These are phyloP conservation scores for Tiphia femorata DNA, from an alignment of 2,888 invertebrate genomes.

Conservation along the genomic window DNA sequence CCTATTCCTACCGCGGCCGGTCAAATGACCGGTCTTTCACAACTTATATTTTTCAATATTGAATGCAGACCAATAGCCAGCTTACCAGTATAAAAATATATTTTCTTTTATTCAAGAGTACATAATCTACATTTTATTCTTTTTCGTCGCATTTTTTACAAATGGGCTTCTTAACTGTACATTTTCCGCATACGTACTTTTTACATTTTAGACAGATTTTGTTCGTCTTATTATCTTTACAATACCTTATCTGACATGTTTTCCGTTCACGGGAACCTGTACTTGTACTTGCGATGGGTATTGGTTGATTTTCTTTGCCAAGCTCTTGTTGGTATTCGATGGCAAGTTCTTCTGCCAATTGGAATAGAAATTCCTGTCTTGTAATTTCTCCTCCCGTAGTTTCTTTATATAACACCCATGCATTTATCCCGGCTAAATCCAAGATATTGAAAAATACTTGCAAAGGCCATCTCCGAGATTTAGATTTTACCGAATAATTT, in stretches of 20 bases:
- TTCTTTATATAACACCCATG: conserved; percentile 6
- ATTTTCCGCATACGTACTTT: not conserved
- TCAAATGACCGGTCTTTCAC: conserved; percentile 10
- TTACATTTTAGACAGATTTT: not conserved
- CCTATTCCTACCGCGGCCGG: conserved; percentile 8
- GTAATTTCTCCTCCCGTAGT: conserved; percentile 17
- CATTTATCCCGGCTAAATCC: conserved; percentile 42
- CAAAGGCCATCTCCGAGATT: conserved; percentile 20
- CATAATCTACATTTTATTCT: conserved; percentile 14
- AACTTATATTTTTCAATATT: conserved; percentile 9
- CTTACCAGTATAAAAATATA: conserved; percentile 12
- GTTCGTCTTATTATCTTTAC: not conserved
- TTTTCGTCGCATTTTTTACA: too few species aligned
- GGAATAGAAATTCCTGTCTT: conserved; percentile 19
- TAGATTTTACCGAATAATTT: conserved; percentile 17
- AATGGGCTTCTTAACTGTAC: not conserved
- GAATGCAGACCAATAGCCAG: conserved; percentile 13
- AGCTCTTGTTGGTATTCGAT: conserved; percentile 14
- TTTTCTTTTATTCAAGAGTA: conserved; percentile 11
- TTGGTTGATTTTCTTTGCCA: conserved; percentile 18
- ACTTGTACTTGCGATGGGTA: conserved; percentile 15
- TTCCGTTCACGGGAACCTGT: conserved; percentile 19
- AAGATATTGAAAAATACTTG: conserved; percentile 26
- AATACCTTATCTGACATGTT: conserved; percentile 21
- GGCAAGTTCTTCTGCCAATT: conserved; percentile 18